phyloP scores from a whole-genome alignment of 2,113 vertebrate genomes.

The Pterocles orientalis region DNA sequence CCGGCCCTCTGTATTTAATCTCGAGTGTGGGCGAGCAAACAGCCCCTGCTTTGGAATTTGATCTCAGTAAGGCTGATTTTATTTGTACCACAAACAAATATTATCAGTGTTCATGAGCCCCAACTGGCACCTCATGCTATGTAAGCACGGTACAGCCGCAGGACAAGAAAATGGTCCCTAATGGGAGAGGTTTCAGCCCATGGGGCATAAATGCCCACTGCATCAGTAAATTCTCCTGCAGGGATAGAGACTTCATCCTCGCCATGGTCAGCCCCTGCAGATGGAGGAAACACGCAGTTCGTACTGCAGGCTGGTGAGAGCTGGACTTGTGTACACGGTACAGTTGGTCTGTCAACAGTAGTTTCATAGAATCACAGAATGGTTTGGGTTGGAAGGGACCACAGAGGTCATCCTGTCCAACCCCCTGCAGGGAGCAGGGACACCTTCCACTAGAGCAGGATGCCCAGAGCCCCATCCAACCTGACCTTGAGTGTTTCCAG shows the following conservation, averaged over 20 bases:
- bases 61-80: not conserved
- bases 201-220: not conserved
- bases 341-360: accelerated
- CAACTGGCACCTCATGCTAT: not conserved
- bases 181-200: not conserved
- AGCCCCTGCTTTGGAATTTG: not conserved
- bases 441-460: too few relatives aligned
- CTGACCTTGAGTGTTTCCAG: too few relatives aligned
- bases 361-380: too few relatives aligned
- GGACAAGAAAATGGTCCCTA: not conserved
- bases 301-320: not conserved
- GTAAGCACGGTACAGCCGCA: not conserved
- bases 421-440: too few relatives aligned
- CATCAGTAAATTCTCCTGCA: not conserved
- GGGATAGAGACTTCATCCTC: not conserved
- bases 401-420: too few relatives aligned
- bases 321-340: not conserved
- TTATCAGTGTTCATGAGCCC: not conserved
- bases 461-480: too few relatives aligned
- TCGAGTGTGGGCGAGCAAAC: not conserved
- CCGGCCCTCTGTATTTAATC: not conserved
- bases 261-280: not conserved
- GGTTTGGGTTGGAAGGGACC: too few relatives aligned
- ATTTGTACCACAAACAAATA: not conserved
- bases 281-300: not conserved